A percentile compares a stretch with the other conserved stretches of the same genome.
phyloP scores from a whole-genome alignment of 1,140 invertebrate species.

The Phocides pigmalion region DNA sequence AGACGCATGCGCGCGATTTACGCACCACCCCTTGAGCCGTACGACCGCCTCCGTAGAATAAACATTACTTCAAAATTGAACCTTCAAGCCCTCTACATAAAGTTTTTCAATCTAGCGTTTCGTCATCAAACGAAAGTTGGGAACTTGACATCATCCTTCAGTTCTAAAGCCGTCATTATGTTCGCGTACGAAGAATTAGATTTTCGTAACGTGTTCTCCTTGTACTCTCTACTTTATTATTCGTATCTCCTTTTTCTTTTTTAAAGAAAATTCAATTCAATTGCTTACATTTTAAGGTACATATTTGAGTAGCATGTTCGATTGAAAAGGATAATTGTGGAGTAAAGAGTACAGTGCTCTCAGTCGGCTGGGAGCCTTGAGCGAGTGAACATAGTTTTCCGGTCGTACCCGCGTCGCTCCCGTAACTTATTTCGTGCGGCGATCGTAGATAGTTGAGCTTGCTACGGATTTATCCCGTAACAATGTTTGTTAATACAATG shows the following conservation, averaged over 20 bases:
- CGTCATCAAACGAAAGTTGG: conserved; percentile 64
- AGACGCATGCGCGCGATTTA: conserved; percentile 77
- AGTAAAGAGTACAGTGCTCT: conserved; percentile 58
- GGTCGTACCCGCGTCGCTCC: conserved; percentile 37
- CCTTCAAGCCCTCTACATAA: conserved; percentile 63
- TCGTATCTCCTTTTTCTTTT: conserved; percentile 32
- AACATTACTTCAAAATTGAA: conserved; percentile 70
- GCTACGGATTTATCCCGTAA: background rate
- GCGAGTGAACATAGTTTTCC: conserved; percentile 45
- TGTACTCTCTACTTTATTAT: conserved; percentile 50
- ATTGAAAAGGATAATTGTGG: conserved; percentile 55
- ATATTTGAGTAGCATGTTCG: conserved; percentile 43
- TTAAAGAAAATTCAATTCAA: conserved; percentile 45
- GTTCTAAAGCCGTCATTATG: conserved; percentile 79
- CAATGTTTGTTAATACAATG: background rate
- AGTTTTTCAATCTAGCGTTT: conserved; percentile 50
- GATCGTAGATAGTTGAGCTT: conserved; percentile 16
- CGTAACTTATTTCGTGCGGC: conserved; percentile 73
- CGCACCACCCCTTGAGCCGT: conserved; percentile 79
- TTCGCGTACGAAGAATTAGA: conserved; percentile 75
- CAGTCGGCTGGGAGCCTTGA: conserved; percentile 72
- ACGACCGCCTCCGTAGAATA: conserved; percentile 75
- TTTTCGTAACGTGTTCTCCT: conserved; percentile 64
- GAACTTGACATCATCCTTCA: conserved; percentile 63
- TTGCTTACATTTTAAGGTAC: conserved; percentile 38